Evolutionary conservation across 2,113 vertebrate genomes (phyloP), one percentile per base, ranked within the genome.

Genomic region (Bostrychus sinensis): DNA sequence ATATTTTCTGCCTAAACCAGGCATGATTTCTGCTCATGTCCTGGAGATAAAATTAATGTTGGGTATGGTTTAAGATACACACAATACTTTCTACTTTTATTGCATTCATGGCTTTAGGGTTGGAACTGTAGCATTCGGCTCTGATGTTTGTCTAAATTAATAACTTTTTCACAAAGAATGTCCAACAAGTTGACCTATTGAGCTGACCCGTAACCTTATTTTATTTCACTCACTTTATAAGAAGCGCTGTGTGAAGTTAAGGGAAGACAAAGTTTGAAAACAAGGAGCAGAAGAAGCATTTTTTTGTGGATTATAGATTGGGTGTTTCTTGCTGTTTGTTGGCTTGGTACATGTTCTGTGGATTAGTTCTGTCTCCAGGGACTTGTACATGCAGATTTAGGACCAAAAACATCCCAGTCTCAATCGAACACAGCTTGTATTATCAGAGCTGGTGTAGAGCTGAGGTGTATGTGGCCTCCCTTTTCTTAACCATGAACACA

Each of bases 301-400:
- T 32, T 30, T 43, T 26, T 22, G 50, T 38, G 42, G 34, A 26
- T 4, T 38, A 56, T 56, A 26, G 53, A 66, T 66, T 38, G 26
- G n/a, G 19, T 16, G 5, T 32, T 37, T 26, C 45, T n/a, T 34
- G 6, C 63, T 37, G 30, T 45, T 56, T 28, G 45, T 46, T 11
- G 5, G 30, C 13, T 55, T 42, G 28, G 39, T 11, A 41, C 5
- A 48, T 32, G 30, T 56, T 26, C 55, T 45, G 22, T 37, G 28
- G 39, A 64, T 55, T 42, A 43, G 48, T 1, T 13, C 42, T 32
- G 30, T 25, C 50, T 55, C 62, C 28, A 22, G 19, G 39, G 39
- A 56, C 26, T 14, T 43, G 3, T 39, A 36, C 4, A 25, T 19
- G 20, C 26, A 56, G 39, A 55, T 56, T 55, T 17, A 12, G 12